Evolutionary conservation across 2,113 vertebrate species (phyloP), one percentile per base, ranked within the genome.

Genomic region (Gymnogyps californianus): DNA sequence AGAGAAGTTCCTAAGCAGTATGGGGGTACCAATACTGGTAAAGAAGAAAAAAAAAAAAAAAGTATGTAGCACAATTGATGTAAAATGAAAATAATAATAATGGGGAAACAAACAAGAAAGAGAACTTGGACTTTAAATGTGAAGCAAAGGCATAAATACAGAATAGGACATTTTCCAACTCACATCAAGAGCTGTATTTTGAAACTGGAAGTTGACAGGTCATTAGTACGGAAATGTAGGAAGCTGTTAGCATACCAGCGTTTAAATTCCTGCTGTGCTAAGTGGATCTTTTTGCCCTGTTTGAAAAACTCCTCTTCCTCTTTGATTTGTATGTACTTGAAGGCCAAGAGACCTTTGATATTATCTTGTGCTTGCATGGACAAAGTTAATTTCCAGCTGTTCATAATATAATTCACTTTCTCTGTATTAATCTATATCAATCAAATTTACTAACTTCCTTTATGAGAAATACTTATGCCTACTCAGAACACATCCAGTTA

Each of bases 401-500:
- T 91, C 5, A 5, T 72, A 54, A 79, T 22, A 82, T 57, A 92
- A 80, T 76, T 92, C 61, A 20, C 49, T 82, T 87, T 93, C 69
- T 95, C 25, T 2, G 2, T 57, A 40, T 92, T 89, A 89, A 90
- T 90, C 83, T 79, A 10, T 82, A 87, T 91, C 91, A 92, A 91
- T 95, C 94, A 71, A 90, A 84, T 91, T 84, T 67, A 38, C 77
- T 57, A 52, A 72, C 70, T 94, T 91, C 72, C 87, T 95, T 91
- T 89, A 89, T 88, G 67, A 93, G 71, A 93, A 93, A 86, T 93
- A 94, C 90, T 95, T 94, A 91, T 96, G 89, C 74, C 57, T 76
- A 6, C 52, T 82, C 62, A 59, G 83, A 91, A 83, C 36, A 76
- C 54, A 89, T 76, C 83, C 74, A 74, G 87, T 95, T 95, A 72